Evolutionary conservation across 2,797 vertebrate species (phyloP).

Genomic region (Jordanella pulchra): DNA sequence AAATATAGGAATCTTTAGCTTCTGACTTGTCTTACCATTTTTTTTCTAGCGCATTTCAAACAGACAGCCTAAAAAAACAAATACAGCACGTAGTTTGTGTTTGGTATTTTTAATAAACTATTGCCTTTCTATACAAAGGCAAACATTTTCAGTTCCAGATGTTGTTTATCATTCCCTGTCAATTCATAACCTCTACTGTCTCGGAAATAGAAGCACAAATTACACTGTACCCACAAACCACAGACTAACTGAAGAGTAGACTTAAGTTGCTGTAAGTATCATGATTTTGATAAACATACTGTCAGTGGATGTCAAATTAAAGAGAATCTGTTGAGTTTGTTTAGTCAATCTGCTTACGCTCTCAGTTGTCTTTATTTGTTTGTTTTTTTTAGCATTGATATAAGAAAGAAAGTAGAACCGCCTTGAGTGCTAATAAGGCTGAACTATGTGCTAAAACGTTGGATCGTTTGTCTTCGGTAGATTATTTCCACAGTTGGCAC

Average conservation of each 20-base stretch:
- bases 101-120: background rate
- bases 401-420: constrained; percentile 12
- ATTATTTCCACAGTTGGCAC: constrained; percentile 26
- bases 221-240: background rate
- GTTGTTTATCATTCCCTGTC: background rate
- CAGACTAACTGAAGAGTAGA: constrained; percentile 1
- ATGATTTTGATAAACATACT: background rate
- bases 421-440: background rate
- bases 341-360: constrained; percentile 11
- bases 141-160: background rate
- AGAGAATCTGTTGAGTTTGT: constrained; percentile 4
- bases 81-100: no score
- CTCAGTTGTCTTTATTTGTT: constrained; percentile 16
- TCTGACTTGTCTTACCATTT: background rate
- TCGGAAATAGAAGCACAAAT: background rate
- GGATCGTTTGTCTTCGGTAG: constrained; percentile 15
- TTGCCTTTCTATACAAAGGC: background rate
- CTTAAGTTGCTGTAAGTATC: background rate
- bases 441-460: constrained; percentile 3
- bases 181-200: background rate
- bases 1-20: no score
- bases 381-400: constrained; percentile 4
- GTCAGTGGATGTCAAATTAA: constrained; percentile 4
- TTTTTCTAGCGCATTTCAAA: background rate
- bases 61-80: background rate